These are phyloP conservation scores for Abramis brama DNA, from an alignment of 2,113 vertebrate species.

Conservation along the genomic window DNA sequence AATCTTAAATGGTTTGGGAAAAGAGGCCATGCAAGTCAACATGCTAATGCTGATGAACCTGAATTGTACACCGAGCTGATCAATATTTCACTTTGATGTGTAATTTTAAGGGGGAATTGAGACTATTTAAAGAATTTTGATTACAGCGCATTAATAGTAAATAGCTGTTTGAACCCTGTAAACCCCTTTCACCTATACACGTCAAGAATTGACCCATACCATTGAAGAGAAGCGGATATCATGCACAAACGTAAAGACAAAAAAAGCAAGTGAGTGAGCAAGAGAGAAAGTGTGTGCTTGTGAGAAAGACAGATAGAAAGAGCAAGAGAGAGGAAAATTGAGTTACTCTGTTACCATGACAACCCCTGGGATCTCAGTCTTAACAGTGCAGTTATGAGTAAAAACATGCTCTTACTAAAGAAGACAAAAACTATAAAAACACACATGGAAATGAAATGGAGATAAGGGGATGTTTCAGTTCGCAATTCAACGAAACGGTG, in stretches of 20 bases:
- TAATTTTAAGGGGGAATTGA: background rate
- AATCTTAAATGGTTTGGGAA: constrained; percentile 27
- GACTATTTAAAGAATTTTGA: background rate
- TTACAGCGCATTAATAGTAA: constrained; percentile 15
- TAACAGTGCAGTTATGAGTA: constrained; percentile 53
- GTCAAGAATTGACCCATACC: constrained; percentile 18
- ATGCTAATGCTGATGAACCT: background rate
- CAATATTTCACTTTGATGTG: background rate
- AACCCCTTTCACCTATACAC: background rate
- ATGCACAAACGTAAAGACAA: constrained; percentile 34
- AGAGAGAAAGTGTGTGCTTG: constrained; percentile 6
- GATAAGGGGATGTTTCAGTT: constrained; percentile 40
- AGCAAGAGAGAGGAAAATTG: constrained; percentile 24
- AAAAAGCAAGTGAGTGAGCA: constrained; percentile 3
- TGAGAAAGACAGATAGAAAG: constrained; percentile 27
- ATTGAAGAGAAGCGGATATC: constrained; percentile 37
- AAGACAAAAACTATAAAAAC: constrained; percentile 51
- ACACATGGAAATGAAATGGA: constrained; percentile 58
- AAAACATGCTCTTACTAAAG: constrained; percentile 21
- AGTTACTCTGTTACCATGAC: constrained; percentile 51
- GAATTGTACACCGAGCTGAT: background rate
- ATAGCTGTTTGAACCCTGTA: constrained; percentile 13
- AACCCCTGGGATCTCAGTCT: constrained; percentile 57
- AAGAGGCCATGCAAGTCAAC: constrained; percentile 26
- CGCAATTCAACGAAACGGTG: background rate